phyloP scores from a whole-genome alignment of 2,888 invertebrate genomes.

The Linnaemya vulpina region DNA sequence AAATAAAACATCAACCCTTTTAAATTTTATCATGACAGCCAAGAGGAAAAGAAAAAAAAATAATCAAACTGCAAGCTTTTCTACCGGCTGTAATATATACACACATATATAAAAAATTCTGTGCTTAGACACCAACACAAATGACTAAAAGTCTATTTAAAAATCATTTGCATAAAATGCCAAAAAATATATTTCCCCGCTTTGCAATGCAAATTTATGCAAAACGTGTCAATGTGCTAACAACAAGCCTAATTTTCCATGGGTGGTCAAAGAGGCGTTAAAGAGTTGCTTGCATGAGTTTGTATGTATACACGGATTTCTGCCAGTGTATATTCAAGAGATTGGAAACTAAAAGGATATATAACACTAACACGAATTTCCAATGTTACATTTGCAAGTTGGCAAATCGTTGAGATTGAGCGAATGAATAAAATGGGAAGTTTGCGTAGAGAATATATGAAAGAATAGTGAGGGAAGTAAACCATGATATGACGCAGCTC shows the following conservation, averaged over 20 bases:
- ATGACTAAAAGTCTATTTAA: slow-evolving; percentile 43
- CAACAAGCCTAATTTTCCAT: slow-evolving; percentile 72
- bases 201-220: slow-evolving; percentile 79
- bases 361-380: slow-evolving; percentile 59
- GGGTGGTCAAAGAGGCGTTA: slow-evolving; percentile 64
- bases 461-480: not conserved
- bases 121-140: slow-evolving; percentile 25
- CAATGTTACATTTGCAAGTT: slow-evolving; percentile 34
- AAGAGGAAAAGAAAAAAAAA: no score
- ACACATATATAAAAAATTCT: slow-evolving; percentile 13
- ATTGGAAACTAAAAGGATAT: slow-evolving; percentile 31
- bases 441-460: not conserved
- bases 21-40: not conserved
- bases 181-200: slow-evolving; percentile 39
- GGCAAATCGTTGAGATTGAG: not conserved
- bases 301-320: not conserved
- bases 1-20: slow-evolving; percentile 32
- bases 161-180: slow-evolving; percentile 69
- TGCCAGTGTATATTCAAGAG: slow-evolving; percentile 31
- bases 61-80: slow-evolving; percentile 44
- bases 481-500: not conserved
- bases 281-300: slow-evolving; percentile 7
- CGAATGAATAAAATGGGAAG: not conserved
- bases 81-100: slow-evolving; percentile 1
- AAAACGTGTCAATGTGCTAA: slow-evolving; percentile 81